Evolutionary conservation across 2,113 vertebrate genomes (phyloP).

Genomic region (Chaetorhynchus papuensis): DNA sequence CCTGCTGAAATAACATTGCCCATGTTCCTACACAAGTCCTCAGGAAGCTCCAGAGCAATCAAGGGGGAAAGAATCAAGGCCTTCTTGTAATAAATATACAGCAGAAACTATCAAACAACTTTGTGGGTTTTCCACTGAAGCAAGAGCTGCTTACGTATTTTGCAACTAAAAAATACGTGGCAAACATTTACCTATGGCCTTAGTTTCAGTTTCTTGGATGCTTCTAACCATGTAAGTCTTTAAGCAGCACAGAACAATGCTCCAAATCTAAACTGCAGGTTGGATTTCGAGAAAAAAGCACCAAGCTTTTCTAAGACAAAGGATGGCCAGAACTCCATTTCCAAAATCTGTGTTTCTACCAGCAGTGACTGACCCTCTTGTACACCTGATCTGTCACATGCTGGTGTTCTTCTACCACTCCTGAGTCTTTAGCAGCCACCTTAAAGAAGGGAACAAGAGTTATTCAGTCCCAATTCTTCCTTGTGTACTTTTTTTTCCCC

Average conservation of each 20-base stretch:
- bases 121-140: not conserved
- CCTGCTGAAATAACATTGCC: not conserved
- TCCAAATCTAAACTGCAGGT: not conserved
- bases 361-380: not conserved
- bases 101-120: not conserved
- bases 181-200: not conserved
- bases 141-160: not conserved
- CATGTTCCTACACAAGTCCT: not conserved
- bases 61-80: not conserved
- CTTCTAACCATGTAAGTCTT: not conserved
- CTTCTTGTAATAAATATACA: not conserved
- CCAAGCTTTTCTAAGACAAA: not conserved
- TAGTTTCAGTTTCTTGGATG: not conserved
- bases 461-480: not conserved
- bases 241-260: not conserved
- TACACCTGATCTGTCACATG: not conserved
- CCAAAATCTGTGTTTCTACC: not conserved
- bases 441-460: not conserved
- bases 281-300: not conserved
- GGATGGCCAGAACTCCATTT: not conserved
- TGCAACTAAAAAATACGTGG: not conserved
- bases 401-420: not conserved
- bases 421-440: not conserved
- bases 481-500: not conserved
- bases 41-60: not conserved